phyloP scores from a whole-genome alignment of 1,140 invertebrate genomes.

The Zaprionus davidi region DNA sequence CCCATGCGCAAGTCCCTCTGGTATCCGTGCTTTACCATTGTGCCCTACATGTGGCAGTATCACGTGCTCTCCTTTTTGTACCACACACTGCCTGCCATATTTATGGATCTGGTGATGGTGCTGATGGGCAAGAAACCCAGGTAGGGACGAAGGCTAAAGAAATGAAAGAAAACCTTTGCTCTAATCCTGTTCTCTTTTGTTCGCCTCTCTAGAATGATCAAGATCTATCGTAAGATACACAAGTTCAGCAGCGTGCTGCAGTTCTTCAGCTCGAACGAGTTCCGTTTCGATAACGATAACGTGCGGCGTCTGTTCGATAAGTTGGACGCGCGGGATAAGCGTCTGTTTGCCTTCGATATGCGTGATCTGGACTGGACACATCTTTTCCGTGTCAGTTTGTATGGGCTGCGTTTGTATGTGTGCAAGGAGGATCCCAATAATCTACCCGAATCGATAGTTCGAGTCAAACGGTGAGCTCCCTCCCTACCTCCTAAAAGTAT shows the following conservation, averaged over 20 bases:
- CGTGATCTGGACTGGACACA: constrained; percentile 88
- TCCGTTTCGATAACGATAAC: constrained; percentile 90
- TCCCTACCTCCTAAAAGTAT: background rate
- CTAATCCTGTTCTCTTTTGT: background rate
- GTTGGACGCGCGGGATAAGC: constrained; percentile 87
- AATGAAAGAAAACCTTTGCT: too few species aligned
- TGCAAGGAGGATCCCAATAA: constrained; percentile 89
- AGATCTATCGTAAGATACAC: constrained; percentile 90
- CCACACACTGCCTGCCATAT: constrained; percentile 87
- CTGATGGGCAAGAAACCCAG: constrained; percentile 86
- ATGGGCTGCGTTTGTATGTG: constrained; percentile 88
- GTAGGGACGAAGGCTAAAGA: constrained; percentile 70
- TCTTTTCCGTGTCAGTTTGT: constrained; percentile 87
- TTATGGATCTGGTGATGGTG: constrained; percentile 86
- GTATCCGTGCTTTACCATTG: constrained; percentile 86
- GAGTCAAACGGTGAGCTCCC: constrained; percentile 85
- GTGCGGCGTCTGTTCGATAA: constrained; percentile 86
- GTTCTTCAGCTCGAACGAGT: constrained; percentile 89
- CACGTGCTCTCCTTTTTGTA: constrained; percentile 85
- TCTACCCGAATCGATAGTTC: constrained; percentile 87
- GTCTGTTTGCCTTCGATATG: constrained; percentile 89
- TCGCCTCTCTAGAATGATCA: constrained; percentile 86
- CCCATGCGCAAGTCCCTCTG: constrained; percentile 85
- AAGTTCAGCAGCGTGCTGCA: constrained; percentile 89
- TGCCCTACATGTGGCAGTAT: constrained; percentile 84